Evolutionary conservation across 2,888 invertebrate species (phyloP).

Genomic region (Acrobasis repandana): DNA sequence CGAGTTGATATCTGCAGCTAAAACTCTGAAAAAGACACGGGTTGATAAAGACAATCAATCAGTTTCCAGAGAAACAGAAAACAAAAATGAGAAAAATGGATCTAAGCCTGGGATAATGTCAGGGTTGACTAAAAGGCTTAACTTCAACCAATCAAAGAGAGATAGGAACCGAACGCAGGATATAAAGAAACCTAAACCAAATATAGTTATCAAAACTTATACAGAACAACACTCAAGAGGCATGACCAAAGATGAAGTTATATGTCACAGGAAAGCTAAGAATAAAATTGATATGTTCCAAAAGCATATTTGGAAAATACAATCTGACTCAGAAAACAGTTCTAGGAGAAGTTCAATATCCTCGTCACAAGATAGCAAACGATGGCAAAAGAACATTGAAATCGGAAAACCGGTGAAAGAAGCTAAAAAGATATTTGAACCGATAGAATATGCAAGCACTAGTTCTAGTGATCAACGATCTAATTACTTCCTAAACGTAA

Average conservation of each 20-base stretch:
- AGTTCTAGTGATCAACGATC: slow-evolving; percentile 52
- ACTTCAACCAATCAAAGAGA: slow-evolving; percentile 65
- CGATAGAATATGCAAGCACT: slow-evolving; percentile 50
- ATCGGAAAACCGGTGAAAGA: slow-evolving; percentile 53
- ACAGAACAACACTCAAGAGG: slow-evolving; percentile 61
- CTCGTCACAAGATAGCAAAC: slow-evolving; percentile 57
- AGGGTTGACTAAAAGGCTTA: slow-evolving; percentile 64
- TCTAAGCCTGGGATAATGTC: slow-evolving; percentile 62
- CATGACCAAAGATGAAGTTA: slow-evolving; percentile 64
- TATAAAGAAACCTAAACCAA: slow-evolving; percentile 54
- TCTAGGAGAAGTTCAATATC: slow-evolving; percentile 63
- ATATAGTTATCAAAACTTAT: slow-evolving; percentile 73
- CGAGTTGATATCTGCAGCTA: slow-evolving; percentile 60
- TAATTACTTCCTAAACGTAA: slow-evolving; percentile 44
- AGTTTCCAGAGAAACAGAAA: slow-evolving; percentile 34
- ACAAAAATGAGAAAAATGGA: slow-evolving; percentile 42
- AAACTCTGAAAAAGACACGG: slow-evolving; percentile 52
- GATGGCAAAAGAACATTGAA: slow-evolving; percentile 39
- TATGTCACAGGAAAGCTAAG: slow-evolving; percentile 74
- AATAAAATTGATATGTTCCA: slow-evolving; percentile 78
- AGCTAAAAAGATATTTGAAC: slow-evolving; percentile 65
- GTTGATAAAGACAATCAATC: slow-evolving; percentile 33
- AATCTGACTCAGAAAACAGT: slow-evolving; percentile 69
- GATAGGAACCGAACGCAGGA: slow-evolving; percentile 54
- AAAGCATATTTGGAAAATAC: slow-evolving; percentile 68